Evolutionary conservation across 2,797 vertebrate genomes (phyloP).

Genomic region (Smutsia gigantea): DNA sequence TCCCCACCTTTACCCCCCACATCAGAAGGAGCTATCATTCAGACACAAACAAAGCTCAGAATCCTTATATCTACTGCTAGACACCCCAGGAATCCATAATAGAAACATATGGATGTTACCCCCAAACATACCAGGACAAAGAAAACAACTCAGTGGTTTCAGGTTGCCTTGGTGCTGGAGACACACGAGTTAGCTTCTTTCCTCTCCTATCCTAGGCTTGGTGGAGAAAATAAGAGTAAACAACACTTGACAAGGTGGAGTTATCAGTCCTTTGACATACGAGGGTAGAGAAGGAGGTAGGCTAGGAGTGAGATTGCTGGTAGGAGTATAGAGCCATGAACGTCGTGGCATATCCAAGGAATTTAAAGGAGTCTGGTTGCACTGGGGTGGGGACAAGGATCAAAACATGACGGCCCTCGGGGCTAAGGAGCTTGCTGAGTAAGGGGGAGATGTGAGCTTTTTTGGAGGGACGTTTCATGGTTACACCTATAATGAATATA

Average conservation of each 20-base stretch:
- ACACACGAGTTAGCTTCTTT: not conserved
- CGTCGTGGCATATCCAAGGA: not conserved
- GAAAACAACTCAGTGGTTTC: conserved; percentile 1
- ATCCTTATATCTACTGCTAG: not conserved
- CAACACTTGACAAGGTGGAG: not conserved
- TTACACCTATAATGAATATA: not conserved
- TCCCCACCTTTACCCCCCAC: not conserved
- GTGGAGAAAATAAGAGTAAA: not conserved
- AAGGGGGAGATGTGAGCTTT: not conserved
- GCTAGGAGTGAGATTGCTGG: not conserved
- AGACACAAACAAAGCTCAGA: not conserved
- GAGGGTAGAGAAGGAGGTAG: not conserved
- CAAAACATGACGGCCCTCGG: not conserved
- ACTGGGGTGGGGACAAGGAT: not conserved
- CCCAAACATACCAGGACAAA: not conserved
- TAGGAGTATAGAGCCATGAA: not conserved
- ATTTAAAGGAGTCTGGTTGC: not conserved
- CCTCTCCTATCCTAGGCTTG: not conserved
- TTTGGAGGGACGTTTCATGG: not conserved
- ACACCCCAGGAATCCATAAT: not conserved
- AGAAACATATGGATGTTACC: not conserved
- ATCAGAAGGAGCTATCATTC: not conserved
- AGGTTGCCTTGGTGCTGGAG: not conserved
- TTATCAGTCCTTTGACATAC: not conserved
- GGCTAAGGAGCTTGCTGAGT: not conserved